Conservation (phyloP, 2,113 vertebrate genomes). For the Mesocricetus auratus region DNA sequence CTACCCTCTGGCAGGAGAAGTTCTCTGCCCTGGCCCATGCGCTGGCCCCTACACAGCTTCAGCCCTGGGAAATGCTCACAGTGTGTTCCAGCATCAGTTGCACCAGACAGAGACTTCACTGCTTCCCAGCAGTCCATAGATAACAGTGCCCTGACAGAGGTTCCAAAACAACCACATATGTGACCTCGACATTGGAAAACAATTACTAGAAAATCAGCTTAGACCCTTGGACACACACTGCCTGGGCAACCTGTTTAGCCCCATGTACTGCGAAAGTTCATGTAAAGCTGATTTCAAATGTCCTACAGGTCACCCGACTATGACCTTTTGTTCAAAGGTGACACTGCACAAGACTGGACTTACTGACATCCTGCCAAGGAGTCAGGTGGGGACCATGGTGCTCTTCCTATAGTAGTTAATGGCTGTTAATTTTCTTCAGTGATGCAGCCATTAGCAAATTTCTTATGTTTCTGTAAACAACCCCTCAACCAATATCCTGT, state of each 20-base stretch:
- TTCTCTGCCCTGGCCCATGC: not conserved
- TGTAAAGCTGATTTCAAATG: not conserved
- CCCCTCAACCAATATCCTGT: not conserved
- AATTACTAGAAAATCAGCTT: not conserved
- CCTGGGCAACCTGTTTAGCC: not conserved
- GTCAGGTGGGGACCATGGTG: not conserved
- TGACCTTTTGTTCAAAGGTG: not conserved
- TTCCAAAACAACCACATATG: not conserved
- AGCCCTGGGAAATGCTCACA: not conserved
- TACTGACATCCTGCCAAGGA: not conserved
- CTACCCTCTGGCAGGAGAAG: not conserved
- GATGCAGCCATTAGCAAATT: not conserved
- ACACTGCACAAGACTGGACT: not conserved
- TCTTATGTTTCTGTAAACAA: not conserved
- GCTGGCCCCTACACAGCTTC: not conserved
- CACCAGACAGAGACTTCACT: not conserved
- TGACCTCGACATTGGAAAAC: not conserved
- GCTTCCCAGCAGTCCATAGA: not conserved
- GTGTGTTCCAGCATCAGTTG: not conserved
- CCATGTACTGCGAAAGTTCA: not conserved
- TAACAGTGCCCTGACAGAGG: not conserved
- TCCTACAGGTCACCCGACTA: not conserved
- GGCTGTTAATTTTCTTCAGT: not conserved
- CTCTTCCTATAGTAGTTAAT: not conserved
- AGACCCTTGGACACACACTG: not conserved